A percentile compares a stretch with the other conserved stretches of the same genome.
Conservation (phyloP, 1,140 invertebrate genomes). For the Triops longicaudatus region DNA sequence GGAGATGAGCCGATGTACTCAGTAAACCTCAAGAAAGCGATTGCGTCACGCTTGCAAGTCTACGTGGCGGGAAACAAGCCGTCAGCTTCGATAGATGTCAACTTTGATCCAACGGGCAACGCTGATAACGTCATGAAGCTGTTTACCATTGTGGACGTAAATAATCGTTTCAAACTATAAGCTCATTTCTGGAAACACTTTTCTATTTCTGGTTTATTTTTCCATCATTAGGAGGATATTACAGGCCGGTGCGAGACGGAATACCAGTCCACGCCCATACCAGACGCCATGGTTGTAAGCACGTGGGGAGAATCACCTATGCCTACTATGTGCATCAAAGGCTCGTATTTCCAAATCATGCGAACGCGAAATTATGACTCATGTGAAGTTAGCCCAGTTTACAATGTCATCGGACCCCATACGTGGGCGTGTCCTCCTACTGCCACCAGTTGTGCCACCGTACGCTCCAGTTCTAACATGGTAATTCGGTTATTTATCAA, state of each 20-base stretch:
- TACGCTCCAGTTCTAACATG: constrained; percentile 10
- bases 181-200: too few species aligned
- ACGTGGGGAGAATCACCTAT: constrained; percentile 20
- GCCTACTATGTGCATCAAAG: constrained; percentile 22
- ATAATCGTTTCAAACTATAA: too few species aligned
- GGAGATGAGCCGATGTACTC: constrained; percentile 28
- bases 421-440: constrained; percentile 22
- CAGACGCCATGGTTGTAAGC: constrained; percentile 18
- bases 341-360: constrained; percentile 29
- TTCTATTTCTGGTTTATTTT: not conserved
- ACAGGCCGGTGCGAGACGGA: constrained; percentile 28
- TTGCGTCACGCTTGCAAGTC: constrained; percentile 27
- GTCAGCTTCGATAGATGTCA: constrained; percentile 2
- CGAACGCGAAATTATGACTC: constrained; percentile 26
- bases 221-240: constrained; percentile 18
- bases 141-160: constrained; percentile 24
- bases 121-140: constrained; percentile 17
- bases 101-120: constrained; percentile 16
- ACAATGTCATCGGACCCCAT: constrained; percentile 23
- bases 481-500: constrained; percentile 4
- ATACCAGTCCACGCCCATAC: constrained; percentile 26
- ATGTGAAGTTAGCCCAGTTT: constrained; percentile 23
- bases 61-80: constrained; percentile 23
- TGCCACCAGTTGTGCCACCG: constrained; percentile 17
- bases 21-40: constrained; percentile 28